phyloP scores from a whole-genome alignment of 2,797 vertebrate genomes.

The Phylloscopus collybita region DNA sequence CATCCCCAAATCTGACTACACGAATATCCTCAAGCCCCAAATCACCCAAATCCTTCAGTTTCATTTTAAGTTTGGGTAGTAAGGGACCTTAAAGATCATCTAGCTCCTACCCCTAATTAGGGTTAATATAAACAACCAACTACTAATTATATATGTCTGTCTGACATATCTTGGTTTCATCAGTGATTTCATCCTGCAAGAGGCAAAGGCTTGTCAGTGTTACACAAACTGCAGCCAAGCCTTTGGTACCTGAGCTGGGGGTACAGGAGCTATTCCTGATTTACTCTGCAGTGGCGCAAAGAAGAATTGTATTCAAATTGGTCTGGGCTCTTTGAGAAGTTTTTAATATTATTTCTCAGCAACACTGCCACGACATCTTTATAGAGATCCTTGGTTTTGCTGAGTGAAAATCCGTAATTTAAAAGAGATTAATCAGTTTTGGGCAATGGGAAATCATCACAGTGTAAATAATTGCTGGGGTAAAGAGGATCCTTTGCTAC shows the following conservation, averaged over 20 bases:
- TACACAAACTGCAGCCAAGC: not conserved
- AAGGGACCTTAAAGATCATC: too few relatives aligned
- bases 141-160: not conserved
- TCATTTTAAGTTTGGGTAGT: too few relatives aligned
- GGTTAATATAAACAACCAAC: not conserved
- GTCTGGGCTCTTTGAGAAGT: not conserved
- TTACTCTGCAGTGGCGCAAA: not conserved
- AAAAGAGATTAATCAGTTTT: not conserved
- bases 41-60: too few relatives aligned
- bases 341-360: not conserved
- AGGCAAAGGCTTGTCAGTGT: fast-evolving
- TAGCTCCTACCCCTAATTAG: not conserved
- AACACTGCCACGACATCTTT: not conserved
- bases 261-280: not conserved
- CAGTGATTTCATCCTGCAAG: not conserved
- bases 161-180: not conserved
- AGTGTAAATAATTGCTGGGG: not conserved
- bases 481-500: not conserved
- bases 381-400: not conserved
- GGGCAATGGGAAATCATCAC: not conserved
- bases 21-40: too few relatives aligned
- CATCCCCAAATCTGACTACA: too few relatives aligned
- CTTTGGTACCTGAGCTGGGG: not conserved
- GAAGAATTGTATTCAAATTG: not conserved
- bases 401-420: not conserved